Conservation (phyloP, 2,797 vertebrate species). For the Malacoraja senta region DNA sequence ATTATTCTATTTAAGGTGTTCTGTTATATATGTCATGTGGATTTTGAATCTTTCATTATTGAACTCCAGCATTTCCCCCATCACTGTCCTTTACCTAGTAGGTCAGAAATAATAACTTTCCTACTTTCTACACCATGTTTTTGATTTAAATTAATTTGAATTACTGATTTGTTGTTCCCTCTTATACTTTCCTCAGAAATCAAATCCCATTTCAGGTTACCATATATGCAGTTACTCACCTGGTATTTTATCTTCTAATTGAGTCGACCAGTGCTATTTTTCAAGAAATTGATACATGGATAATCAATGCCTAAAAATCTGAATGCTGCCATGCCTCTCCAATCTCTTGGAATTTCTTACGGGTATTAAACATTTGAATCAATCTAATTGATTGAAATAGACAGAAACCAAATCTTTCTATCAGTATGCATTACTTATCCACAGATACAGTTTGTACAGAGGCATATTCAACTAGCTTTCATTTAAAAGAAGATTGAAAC, state of each 20-base stretch:
- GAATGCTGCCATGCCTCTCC: background rate
- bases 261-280: background rate
- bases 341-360: background rate
- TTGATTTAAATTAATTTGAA: too few species aligned
- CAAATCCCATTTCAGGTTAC: too few species aligned
- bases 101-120: too few species aligned
- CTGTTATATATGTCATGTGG: too few species aligned
- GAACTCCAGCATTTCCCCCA: too few species aligned
- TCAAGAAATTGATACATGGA: background rate
- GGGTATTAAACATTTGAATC: background rate
- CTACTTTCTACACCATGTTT: too few species aligned
- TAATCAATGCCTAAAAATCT: background rate
- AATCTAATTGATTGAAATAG: conserved; percentile 3
- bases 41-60: too few species aligned
- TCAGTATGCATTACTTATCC: background rate
- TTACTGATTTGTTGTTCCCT: too few species aligned
- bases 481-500: background rate
- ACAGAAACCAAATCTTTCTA: background rate
- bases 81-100: too few species aligned
- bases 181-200: too few species aligned
- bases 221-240: background rate
- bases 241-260: background rate
- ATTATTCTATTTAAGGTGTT: too few species aligned
- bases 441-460: background rate
- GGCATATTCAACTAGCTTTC: background rate